These are phyloP conservation scores for Sarcophaga rosellei DNA, from an alignment of 2,888 invertebrate genomes.

Conservation along the genomic window DNA sequence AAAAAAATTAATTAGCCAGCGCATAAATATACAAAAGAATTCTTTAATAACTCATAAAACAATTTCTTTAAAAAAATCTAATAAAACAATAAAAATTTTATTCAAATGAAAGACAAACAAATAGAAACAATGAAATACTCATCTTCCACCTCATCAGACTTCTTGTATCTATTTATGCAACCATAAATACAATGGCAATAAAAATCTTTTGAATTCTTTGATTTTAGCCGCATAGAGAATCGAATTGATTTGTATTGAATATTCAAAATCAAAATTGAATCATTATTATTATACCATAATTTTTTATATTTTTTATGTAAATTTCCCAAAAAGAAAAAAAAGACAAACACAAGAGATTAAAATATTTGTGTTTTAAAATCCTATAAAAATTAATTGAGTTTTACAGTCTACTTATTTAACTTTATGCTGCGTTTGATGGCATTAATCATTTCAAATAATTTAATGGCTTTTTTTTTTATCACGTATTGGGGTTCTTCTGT, in stretches of 20 bases:
- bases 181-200: neutral
- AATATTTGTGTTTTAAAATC: constrained; percentile 42
- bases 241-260: neutral
- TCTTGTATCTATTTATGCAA: no score
- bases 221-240: neutral
- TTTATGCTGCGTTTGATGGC: no score
- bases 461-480: no score
- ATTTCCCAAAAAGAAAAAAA: neutral
- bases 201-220: neutral
- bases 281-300: neutral
- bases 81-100: neutral
- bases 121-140: neutral
- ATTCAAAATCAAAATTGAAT: neutral
- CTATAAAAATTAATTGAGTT: constrained; percentile 46
- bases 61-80: neutral
- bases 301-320: neutral
- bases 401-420: neutral
- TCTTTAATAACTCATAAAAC: neutral
- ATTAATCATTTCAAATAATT: no score
- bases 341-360: constrained; percentile 25
- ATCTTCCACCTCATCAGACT: no score
- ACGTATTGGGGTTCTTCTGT: no score
- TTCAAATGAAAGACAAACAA: neutral
- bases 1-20: neutral
- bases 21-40: neutral